These are phyloP conservation scores for Varanus salvator DNA, from an alignment of 2,113 vertebrate species.

Conservation along the genomic window DNA sequence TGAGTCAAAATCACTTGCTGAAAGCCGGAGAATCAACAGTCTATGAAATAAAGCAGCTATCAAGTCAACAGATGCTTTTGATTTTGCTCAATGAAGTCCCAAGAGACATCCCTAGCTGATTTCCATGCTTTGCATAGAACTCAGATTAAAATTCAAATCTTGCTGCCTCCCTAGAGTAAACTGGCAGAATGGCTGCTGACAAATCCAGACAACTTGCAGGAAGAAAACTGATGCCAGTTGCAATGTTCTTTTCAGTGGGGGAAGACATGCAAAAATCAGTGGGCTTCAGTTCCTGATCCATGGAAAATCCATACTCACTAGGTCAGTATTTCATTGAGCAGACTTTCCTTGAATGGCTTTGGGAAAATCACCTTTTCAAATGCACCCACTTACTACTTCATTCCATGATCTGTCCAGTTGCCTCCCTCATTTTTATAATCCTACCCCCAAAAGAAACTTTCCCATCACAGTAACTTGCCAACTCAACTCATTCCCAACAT, in stretches of 20 bases:
- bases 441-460: background rate
- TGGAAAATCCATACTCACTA: background rate
- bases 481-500: background rate
- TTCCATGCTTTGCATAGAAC: background rate
- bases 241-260: background rate
- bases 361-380: background rate
- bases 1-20: background rate
- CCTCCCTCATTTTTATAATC: background rate
- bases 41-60: background rate
- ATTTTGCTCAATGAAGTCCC: background rate
- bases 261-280: background rate
- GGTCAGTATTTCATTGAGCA: background rate
- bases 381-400: background rate
- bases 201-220: background rate
- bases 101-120: background rate
- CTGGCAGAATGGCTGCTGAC: background rate
- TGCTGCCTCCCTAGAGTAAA: background rate
- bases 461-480: background rate
- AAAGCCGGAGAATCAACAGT: background rate
- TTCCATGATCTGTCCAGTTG: background rate
- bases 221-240: background rate
- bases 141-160: background rate
- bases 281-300: background rate
- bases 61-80: background rate
- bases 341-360: background rate